Base-by-base conservation (phyloP, 2,888 invertebrate species). In the Oscheius sp. region DNA sequence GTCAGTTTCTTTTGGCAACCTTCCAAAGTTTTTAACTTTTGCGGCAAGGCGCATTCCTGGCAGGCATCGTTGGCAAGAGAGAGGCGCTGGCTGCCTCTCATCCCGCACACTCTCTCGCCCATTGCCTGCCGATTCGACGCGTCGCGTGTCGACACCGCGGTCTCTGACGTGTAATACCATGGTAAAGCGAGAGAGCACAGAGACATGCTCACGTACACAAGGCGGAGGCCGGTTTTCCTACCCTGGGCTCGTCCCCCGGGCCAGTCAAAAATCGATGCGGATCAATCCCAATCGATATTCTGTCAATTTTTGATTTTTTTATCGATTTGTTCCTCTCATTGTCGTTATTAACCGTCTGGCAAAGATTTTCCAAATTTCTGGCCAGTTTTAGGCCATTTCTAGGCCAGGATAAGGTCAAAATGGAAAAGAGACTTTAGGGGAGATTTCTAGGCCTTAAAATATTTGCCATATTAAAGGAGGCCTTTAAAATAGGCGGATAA, bases 211-310 rank as follows among this genome's bases (percentile, higher is more conserved):
- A 71, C 16, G 43, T 29, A 53, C 53, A 41, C 64, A 64, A 41
- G 21, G n/a, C 64, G 45, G 25, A 45, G 64, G 43, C 25, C 49
- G 61, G 45, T n/a, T n/a, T 41, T 41, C 61, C 43, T 12, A 9
- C 43, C 25, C 52, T n/a, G n/a, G 16, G 64, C 66, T 52, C 23
- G 35, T 35, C 35, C 35, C 35, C 58, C 45, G 63, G 35, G 43
- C 43, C 59, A 21, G 43, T 21, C 64, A 70, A 56, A 70, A 70
- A 71, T 71, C 71, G 63, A 71, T 71, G 13, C 27, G 52, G 53
- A 56, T 71, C 71, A 56, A 71, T 71, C 29, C 49, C 18, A 63
- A 71, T 71, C 71, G 63, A 71, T 71, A 71, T 61, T 71, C 53
- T 45, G 52, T 63, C 53, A 63, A 61, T 71, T 71, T 71, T 71